Evolutionary conservation across 2,888 invertebrate genomes (phyloP), one percentile per base, ranked within the genome.

Genomic region (Drosophila nigritarsus): DNA sequence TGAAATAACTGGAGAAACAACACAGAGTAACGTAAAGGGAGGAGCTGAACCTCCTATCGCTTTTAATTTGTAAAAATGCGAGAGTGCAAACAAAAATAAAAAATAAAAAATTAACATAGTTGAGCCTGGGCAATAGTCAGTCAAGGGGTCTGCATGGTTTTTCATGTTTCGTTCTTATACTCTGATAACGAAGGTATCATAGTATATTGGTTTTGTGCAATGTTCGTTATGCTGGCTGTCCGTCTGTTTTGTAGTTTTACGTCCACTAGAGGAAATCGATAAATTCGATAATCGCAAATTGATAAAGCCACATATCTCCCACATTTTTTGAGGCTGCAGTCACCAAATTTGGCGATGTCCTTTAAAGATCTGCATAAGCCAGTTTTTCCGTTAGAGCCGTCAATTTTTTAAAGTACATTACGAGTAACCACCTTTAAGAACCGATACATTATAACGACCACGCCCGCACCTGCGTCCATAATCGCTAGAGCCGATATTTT

Each of bases 31-130:
- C 40, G 61, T 27, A 50, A 68, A 53, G 24, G 34, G 34, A 49
- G 50, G 55, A 55, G 48, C 30, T 64, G 34, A 40, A 59, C 60
- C 56, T 65, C 49, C 64, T 78, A 72, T 76, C 61, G 64, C 73
- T 77, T 89, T 77, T 81, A 88, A 83, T 86, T 86, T 89, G 67
- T 67, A 65, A 62, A 69, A 78, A 75, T 65, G 72, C 62, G 56
- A 61, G 56, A 56, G 51, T 38, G 55, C 4, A 38, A 38, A 24
- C 29, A 58, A 59, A 48, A 45, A n/a, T 20, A 27, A 58, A 55
- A 59, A 65, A 27, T n/a, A 40, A 38, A 40, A 58, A 48, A 72
- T 55, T 59, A 62, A 49, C 54, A 61, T 48, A 64, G 59, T 65
- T 56, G 30, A 66, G 73, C 42, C 50, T 50, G 60, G 54, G 42